Conservation (phyloP, 92 coral and sea anemone genomes). For the Umimayanthus kanabou region DNA sequence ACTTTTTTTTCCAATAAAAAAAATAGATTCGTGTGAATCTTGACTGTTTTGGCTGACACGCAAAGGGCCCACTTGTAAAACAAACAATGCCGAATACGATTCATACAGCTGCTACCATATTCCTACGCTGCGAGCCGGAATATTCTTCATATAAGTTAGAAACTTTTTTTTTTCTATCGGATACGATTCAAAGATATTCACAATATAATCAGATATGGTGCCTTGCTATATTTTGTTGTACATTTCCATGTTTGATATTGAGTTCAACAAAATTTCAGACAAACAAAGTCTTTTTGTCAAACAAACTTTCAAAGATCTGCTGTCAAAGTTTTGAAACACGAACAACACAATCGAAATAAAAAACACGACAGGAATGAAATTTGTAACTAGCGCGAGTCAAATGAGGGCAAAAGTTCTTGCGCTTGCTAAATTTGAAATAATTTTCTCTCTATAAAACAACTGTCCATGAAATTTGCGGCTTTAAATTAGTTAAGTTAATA, state of each 20-base stretch:
- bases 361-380: background rate
- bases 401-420: background rate
- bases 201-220: too few relatives aligned
- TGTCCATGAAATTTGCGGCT: background rate
- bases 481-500: constrained; percentile 22
- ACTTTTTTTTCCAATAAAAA: too few relatives aligned
- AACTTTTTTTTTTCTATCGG: background rate
- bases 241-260: too few relatives aligned
- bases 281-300: too few relatives aligned
- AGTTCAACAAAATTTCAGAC: too few relatives aligned
- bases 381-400: background rate
- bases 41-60: too few relatives aligned
- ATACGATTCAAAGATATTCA: background rate
- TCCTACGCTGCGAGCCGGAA: background rate
- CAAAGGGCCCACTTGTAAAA: background rate
- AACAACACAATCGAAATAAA: background rate
- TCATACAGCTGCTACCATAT: background rate
- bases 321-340: background rate
- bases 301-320: background rate
- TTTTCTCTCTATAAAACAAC: background rate
- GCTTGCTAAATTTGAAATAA: background rate
- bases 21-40: too few relatives aligned
- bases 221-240: too few relatives aligned
- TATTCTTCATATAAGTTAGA: background rate
- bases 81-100: background rate